A percentile compares a stretch with the other conserved stretches of the same genome.
Conservation (phyloP, 2,888 invertebrate genomes). For the Ypsolopha sequella region DNA sequence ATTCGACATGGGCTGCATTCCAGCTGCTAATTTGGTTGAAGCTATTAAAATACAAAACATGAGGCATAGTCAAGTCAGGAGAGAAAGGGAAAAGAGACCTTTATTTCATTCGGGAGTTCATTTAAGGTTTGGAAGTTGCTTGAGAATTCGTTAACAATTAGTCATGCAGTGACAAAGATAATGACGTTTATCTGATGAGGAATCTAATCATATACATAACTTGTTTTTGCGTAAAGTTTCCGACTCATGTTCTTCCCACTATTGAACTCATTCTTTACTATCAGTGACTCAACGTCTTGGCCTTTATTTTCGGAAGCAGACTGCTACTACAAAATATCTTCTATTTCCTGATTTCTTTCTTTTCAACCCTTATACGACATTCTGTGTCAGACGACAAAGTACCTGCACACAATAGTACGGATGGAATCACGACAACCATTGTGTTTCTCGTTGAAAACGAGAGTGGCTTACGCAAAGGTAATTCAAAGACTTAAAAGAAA, state of each 20-base stretch:
- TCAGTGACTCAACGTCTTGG: background rate
- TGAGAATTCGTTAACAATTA: no score
- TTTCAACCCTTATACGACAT: constrained; percentile 12
- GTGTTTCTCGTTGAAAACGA: constrained; percentile 1
- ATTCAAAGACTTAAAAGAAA: background rate
- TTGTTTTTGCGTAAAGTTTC: no score
- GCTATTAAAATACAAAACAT: constrained; percentile 18
- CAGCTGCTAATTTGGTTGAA: constrained; percentile 51
- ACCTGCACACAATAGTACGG: constrained; percentile 1
- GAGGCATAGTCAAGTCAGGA: no score
- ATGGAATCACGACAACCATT: background rate
- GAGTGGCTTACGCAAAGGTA: background rate
- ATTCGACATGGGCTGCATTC: constrained; percentile 59
- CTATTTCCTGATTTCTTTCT: background rate
- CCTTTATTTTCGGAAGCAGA: background rate
- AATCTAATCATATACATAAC: no score
- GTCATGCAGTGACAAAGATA: no score
- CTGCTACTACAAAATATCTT: background rate
- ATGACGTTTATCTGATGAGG: no score
- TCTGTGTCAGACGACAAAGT: constrained; percentile 10
- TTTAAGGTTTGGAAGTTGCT: no score
- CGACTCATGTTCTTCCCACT: no score
- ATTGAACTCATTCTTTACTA: background rate
- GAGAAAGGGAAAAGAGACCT: no score
- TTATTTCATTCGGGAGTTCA: no score